Evolutionary conservation across 2,113 vertebrate species (phyloP), one percentile per base, ranked within the genome.

Genomic region (Laticauda colubrina): DNA sequence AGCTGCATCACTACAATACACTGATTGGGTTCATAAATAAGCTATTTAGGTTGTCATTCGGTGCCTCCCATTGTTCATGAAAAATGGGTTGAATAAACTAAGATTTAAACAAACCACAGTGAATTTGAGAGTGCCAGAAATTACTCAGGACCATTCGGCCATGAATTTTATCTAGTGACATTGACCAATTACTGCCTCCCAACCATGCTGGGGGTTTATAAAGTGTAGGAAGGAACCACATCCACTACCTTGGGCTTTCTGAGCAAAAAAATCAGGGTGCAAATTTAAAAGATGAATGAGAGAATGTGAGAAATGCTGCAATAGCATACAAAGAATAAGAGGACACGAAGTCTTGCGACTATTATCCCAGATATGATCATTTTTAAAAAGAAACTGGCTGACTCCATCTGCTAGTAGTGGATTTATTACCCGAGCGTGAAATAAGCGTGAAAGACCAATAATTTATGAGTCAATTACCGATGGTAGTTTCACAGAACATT

Each of bases 401-500:
- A 15, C 57, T 85, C 54, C 29, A 53, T 85, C 2, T 24, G 24
- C 6, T 48, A 10, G 1, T 5, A 8, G 34, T n/a, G 26, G 69
- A 34, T 34, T 90, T 2, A 39, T 53, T 81, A 21, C 14, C 21
- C 85, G n/a, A 24, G 20, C 23, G 9, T 54, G 45, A 88, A 34
- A n/a, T 29, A 9, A 24, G 20, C 23, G 5, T 54, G 45, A 88
- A 34, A n/a, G 43, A 9, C 9, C 39, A 39, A 87, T 18, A 81
- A 81, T 81, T 81, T 81, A 34, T 43, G 57, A 8, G 14, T 43
- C 48, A 94, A 92, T 96, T 94, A 98, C 98, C 98, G 0, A 99
- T 98, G 87, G 98, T 98, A 69, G 98, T 98, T 97, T 99, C 98
- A 45, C 98, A 99, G 96, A 98, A 98, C 95, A 98, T 98, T 96